phyloP scores from a whole-genome alignment of 1,140 invertebrate species.

The Pentalonia nigronervosa region DNA sequence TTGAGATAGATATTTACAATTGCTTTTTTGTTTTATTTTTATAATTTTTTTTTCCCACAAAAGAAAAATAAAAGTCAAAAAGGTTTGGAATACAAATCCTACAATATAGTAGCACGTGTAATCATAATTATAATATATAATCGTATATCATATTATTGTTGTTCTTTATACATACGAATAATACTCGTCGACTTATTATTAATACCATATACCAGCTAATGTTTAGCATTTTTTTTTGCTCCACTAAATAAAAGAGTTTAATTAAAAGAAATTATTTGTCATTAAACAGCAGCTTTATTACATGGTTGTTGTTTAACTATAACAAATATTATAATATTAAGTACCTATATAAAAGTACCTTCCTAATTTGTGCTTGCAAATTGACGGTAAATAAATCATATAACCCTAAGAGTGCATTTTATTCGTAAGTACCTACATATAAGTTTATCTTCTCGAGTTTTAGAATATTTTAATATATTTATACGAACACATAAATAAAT shows the following conservation, averaged over 20 bases:
- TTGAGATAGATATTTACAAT: conserved; percentile 25
- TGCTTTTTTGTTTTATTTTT: neutral
- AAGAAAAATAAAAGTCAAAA: neutral
- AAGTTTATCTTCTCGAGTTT: neutral
- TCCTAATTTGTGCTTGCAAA: neutral
- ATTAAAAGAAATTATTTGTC: neutral
- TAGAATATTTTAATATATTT: neutral
- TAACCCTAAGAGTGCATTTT: neutral
- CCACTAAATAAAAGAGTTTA: neutral
- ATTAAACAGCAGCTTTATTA: neutral
- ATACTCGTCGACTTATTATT: neutral
- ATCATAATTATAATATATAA: conserved; percentile 30
- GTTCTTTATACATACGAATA: neutral
- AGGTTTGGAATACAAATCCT: conserved; percentile 29
- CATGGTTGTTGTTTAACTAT: neutral
- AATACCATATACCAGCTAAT: neutral
- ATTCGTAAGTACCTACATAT: neutral
- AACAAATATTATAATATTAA: neutral
- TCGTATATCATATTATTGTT: conserved; percentile 12
- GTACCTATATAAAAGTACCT: neutral
- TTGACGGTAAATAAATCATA: neutral
- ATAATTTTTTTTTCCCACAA: neutral
- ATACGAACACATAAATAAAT: neutral
- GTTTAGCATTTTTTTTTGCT: neutral
- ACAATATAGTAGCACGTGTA: conserved; percentile 4